phyloP scores from a whole-genome alignment of 1,140 invertebrate genomes.

The Ostrea edulis region DNA sequence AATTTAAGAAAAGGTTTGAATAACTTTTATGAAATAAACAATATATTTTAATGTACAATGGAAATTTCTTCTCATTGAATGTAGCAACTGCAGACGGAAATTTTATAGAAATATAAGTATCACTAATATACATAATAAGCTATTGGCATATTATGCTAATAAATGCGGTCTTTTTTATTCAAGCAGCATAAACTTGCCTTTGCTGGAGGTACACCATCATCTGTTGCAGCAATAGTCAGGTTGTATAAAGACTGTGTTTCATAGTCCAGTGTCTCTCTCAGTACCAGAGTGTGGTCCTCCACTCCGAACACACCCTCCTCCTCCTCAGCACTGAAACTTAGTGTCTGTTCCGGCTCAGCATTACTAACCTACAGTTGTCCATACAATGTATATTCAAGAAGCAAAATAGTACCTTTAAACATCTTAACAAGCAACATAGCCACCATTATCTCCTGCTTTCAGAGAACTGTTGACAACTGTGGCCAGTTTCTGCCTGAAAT shows the following conservation, averaged over 20 bases:
- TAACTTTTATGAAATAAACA: not conserved
- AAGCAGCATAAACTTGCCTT: conserved; percentile 48
- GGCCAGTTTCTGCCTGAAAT: too few species aligned
- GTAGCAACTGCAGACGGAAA: not conserved
- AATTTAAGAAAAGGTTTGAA: not conserved
- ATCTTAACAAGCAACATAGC: too few species aligned
- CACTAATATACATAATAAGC: too few species aligned
- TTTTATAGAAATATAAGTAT: too few species aligned
- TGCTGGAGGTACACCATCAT: conserved; percentile 56
- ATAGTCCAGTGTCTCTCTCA: conserved; percentile 57
- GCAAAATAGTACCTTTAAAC: too few species aligned
- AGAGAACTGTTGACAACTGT: too few species aligned
- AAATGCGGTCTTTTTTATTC: too few species aligned
- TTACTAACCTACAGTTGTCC: conserved; percentile 49
- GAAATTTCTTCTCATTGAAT: not conserved
- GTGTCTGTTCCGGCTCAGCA: conserved; percentile 55
- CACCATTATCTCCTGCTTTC: too few species aligned
- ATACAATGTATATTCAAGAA: not conserved
- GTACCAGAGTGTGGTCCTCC: conserved; percentile 39
- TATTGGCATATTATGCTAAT: too few species aligned
- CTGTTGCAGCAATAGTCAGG: conserved; percentile 54
- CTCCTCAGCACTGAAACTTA: conserved; percentile 48
- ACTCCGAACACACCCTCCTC: conserved; percentile 52
- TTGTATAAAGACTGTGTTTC: conserved; percentile 51
- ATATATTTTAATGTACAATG: not conserved